These are phyloP conservation scores for Xiphorhynchus elegans DNA, from an alignment of 2,113 vertebrate genomes.

Conservation along the genomic window DNA sequence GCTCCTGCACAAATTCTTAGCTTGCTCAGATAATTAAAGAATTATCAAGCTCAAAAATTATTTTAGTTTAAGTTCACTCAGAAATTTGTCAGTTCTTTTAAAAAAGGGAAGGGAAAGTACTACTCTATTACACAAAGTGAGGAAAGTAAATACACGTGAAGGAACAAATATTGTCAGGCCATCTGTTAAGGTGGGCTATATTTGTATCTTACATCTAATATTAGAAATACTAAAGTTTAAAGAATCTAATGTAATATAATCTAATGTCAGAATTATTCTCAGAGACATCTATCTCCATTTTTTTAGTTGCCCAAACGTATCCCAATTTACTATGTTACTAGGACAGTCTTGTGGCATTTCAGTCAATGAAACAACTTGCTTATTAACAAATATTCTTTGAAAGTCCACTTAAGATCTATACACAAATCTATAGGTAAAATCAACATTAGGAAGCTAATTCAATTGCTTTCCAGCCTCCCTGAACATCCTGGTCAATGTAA, in stretches of 20 bases:
- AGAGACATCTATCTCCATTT: background rate
- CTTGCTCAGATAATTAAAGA: background rate
- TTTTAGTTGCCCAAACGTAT: background rate
- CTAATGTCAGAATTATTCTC: background rate
- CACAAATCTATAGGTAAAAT: background rate
- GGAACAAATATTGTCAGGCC: background rate
- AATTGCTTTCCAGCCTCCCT: background rate
- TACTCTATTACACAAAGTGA: background rate
- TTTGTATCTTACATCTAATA: background rate
- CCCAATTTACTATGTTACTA: background rate
- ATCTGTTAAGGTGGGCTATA: background rate
- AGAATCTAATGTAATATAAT: background rate
- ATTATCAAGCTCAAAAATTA: background rate
- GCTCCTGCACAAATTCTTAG: background rate
- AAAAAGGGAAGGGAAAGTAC: background rate
- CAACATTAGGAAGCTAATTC: background rate
- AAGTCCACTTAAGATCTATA: background rate
- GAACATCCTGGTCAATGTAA: background rate
- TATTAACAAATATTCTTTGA: background rate
- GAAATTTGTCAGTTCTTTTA: background rate
- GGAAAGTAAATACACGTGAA: background rate
- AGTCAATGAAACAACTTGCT: background rate
- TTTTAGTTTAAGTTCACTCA: background rate
- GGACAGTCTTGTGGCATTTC: background rate
- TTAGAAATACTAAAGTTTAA: background rate